phyloP scores from a whole-genome alignment of 2,113 vertebrate genomes.

The Colistium nudipinnis region DNA sequence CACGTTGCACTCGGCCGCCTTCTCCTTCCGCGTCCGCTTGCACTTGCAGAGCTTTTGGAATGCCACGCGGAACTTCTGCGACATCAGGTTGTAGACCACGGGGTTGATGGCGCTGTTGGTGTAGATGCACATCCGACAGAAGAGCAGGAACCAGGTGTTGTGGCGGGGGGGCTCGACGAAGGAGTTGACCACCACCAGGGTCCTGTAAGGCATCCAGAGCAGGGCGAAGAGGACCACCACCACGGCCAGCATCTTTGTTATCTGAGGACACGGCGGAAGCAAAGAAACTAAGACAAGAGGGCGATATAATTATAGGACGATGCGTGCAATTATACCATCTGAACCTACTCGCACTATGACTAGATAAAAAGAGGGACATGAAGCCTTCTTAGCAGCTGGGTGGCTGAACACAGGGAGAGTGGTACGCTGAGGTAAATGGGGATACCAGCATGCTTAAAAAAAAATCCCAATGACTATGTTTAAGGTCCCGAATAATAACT shows the following conservation, averaged over 20 bases:
- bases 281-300: not conserved
- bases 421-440: not conserved
- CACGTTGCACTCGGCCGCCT: slow-evolving; percentile 1
- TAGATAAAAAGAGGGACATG: not conserved
- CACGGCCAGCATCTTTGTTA: slow-evolving; percentile 89
- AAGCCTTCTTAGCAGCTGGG: not conserved
- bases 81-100: slow-evolving; percentile 90
- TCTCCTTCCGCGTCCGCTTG: slow-evolving; percentile 54
- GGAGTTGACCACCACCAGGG: slow-evolving; percentile 89
- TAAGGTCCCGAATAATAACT: too few species aligned
- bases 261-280: slow-evolving; percentile 68
- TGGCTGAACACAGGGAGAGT: too few species aligned
- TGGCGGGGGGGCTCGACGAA: slow-evolving; percentile 86
- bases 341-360: not conserved
- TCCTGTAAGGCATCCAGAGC: slow-evolving; percentile 89
- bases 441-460: not conserved
- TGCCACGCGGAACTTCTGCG: slow-evolving; percentile 86
- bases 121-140: slow-evolving; percentile 88
- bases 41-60: slow-evolving; percentile 85
- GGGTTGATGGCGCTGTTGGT: slow-evolving; percentile 89
- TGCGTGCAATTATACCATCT: not conserved
- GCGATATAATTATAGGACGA: not conserved
- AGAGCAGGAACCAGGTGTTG: slow-evolving; percentile 87
- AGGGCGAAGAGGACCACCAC: slow-evolving; percentile 87
- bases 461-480: not conserved